A percentile compares a stretch with the other conserved stretches of the same genome.
phyloP scores from a whole-genome alignment of 2,797 vertebrate species.

The Chaenodraco wilsoni region DNA sequence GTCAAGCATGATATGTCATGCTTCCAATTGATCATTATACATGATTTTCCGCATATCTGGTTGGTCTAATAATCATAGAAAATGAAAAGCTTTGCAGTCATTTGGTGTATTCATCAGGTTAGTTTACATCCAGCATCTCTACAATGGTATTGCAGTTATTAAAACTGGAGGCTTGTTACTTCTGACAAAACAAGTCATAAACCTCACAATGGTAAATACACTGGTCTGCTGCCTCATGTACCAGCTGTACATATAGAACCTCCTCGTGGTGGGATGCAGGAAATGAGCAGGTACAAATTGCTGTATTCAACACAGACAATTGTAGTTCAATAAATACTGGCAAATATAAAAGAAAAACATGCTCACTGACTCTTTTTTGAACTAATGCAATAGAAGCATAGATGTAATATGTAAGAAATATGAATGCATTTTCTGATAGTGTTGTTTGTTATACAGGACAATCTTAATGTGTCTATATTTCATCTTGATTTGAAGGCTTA shows the following conservation, averaged over 20 bases:
- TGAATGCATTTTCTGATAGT: not conserved
- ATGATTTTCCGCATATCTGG: not conserved
- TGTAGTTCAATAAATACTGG: not conserved
- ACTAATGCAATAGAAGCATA: not conserved
- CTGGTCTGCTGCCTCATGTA: not conserved
- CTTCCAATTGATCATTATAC: not conserved
- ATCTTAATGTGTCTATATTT: not conserved
- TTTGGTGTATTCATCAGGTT: not conserved
- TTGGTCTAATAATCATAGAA: not conserved
- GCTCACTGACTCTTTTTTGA: not conserved
- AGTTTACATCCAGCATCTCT: not conserved
- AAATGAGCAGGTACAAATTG: constrained; percentile 13
- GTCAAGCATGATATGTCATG: not conserved
- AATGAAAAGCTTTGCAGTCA: not conserved
- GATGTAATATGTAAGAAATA: not conserved
- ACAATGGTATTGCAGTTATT: constrained; percentile 15
- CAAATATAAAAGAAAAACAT: not conserved
- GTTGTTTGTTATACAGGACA: not conserved
- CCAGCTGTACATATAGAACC: constrained; percentile 10
- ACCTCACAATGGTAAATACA: constrained; percentile 10
- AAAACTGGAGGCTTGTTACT: not conserved
- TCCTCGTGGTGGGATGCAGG: not conserved
- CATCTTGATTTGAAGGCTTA: constrained; percentile 8
- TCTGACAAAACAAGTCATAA: constrained; percentile 14
- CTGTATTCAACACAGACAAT: not conserved